Percentiles rank a stretch among this genome's conserved stretches.
Conservation (phyloP, 2,113 vertebrate genomes). For the Eolophus roseicapilla region DNA sequence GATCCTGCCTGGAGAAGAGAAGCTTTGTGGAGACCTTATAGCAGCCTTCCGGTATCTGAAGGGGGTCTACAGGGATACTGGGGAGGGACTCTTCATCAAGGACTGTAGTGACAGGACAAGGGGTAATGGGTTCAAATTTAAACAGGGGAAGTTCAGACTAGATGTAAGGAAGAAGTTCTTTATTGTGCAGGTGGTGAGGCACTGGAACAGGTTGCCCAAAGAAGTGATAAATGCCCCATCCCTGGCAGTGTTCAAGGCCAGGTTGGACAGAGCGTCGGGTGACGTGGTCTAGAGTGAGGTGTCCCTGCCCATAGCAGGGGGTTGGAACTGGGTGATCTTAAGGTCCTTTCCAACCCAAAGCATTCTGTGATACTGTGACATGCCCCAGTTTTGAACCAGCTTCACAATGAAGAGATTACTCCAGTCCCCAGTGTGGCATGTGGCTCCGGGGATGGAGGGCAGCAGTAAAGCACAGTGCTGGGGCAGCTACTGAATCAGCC, state of each 20-base stretch:
- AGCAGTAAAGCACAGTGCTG: not conserved
- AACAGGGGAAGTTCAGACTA: not conserved
- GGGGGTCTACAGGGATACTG: too few species aligned
- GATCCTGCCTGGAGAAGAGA: not conserved
- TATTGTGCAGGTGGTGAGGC: not conserved
- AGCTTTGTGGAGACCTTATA: too few species aligned
- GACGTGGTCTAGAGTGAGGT: not conserved
- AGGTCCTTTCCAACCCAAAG: not conserved
- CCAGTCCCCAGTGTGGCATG: accelerated
- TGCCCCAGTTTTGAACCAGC: not conserved
- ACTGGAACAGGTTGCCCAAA: not conserved
- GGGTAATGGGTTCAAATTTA: too few species aligned
- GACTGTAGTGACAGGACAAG: too few species aligned
- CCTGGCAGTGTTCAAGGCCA: not conserved
- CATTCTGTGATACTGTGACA: not conserved
- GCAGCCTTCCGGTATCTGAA: too few species aligned
- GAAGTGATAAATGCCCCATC: not conserved
- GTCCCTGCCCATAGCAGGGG: not conserved
- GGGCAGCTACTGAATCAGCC: accelerated
- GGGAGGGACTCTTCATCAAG: too few species aligned
- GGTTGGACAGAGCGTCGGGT: not conserved
- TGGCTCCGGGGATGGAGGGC: not conserved
- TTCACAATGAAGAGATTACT: not conserved
- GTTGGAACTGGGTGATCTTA: not conserved
- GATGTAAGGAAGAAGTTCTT: not conserved